Evolutionary conservation across 2,797 vertebrate species (phyloP), one percentile per base, ranked within the genome.

Genomic region (Tachyglossus aculeatus): DNA sequence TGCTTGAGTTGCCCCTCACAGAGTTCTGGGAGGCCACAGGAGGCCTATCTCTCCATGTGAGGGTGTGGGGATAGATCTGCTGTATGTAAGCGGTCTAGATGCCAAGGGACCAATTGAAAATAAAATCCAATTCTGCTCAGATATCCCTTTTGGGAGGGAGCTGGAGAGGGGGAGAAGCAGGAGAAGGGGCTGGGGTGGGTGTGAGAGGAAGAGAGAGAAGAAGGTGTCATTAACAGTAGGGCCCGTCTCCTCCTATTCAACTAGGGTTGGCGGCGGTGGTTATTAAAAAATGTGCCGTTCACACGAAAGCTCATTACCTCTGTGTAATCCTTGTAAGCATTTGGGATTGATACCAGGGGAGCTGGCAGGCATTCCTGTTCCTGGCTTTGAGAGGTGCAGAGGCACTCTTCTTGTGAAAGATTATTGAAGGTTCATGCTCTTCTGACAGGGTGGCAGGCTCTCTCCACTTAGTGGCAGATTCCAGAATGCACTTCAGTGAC

Each of bases 251-350:
- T 73, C 71, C 45, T 71, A 82, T 85, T 61, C 37, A 82, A 81
- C 52, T 88, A 82, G 59, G 85, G 78, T 53, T 55, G 31, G 19
- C 76, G 73, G 77, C 86, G 80, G 68, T 37, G 80, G 53, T 82
- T 86, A 82, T 87, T 87, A 87, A 79, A 81, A 82, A 71, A 77
- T 69, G 75, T 67, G 69, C 53, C 53, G 73, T 78, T 81, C 80
- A 59, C 63, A 79, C 34, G 60, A 80, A 84, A 84, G 55, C 77
- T 88, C 71, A 84, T 84, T 84, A 84, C 61, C 0, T 0, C 0
- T 0, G 33, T 75, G 64, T 78, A 88, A 85, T 86, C 64, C 77
- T 78, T 86, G 71, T 78, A 81, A 79, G 64, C 32, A 65, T 78
- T 85, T 83, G 75, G 76, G 76, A 85, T 62, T 78, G 53, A 80